Evolutionary conservation across 1,140 invertebrate species (phyloP).

Genomic region (Drosophila tristis): DNA sequence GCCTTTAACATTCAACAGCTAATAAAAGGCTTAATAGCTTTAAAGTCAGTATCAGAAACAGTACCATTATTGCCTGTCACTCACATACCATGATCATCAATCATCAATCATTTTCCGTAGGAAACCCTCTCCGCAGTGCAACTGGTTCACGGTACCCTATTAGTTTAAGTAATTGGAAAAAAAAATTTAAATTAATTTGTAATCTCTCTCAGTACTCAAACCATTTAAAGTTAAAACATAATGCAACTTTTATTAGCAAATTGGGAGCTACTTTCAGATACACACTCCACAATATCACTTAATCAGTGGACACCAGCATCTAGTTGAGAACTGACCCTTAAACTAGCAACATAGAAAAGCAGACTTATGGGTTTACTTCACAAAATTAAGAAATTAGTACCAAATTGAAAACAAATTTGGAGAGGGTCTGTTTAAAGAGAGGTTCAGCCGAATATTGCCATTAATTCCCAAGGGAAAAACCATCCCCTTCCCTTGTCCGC

Average conservation of each 20-base stretch:
- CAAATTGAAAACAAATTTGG: slow-evolving; percentile 82
- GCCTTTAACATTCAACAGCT: no score
- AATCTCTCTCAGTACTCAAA: slow-evolving; percentile 25
- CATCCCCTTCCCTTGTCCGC: slow-evolving; percentile 9
- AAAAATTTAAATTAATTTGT: slow-evolving; percentile 49
- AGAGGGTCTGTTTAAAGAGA: slow-evolving; percentile 63
- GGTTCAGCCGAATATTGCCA: slow-evolving; percentile 15
- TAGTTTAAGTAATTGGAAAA: slow-evolving; percentile 55
- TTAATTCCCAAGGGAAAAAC: slow-evolving; percentile 30
- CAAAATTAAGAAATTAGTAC: slow-evolving; percentile 79
- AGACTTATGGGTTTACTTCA: slow-evolving; percentile 36
- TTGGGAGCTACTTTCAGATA: slow-evolving; percentile 42
- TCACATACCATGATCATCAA: no score
- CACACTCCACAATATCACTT: slow-evolving; percentile 16
- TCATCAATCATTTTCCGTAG: no score
- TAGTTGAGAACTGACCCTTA: slow-evolving; percentile 44
- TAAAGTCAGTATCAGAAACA: no score
- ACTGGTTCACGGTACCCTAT: neutral
- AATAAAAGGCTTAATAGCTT: no score
- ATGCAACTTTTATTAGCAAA: slow-evolving; percentile 76
- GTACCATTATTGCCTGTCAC: no score
- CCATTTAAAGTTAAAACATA: slow-evolving; percentile 62
- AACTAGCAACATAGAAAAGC: slow-evolving; percentile 16
- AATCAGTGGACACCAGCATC: slow-evolving; percentile 67
- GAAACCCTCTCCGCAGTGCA: no score